Evolutionary conservation across 2,113 vertebrate genomes (phyloP).

Genomic region (Martes martes): DNA sequence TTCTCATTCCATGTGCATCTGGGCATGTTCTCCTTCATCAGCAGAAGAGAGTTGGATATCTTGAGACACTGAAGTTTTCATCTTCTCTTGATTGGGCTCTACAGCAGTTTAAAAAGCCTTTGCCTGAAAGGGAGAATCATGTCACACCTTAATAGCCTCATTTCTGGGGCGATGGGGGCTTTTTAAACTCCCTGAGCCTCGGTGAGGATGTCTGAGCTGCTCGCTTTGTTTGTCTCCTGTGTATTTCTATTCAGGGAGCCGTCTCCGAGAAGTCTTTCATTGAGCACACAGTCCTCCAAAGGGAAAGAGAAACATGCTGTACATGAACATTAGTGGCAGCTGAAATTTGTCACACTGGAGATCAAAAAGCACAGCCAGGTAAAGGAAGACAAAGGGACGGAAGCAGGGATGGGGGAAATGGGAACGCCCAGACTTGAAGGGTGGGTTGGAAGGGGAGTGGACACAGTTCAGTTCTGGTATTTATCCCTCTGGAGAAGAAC

Average conservation of each 20-base stretch:
- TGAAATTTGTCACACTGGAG: conserved; percentile 42
- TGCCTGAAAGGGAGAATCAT: conserved; percentile 74
- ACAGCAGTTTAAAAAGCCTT: conserved; percentile 68
- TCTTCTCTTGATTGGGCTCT: conserved; percentile 83
- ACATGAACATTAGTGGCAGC: conserved; percentile 57
- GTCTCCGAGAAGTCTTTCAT: conserved; percentile 6
- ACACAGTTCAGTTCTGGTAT: neutral
- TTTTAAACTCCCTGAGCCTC: neutral
- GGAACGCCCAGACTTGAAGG: too few relatives aligned
- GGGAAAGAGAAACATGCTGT: conserved; percentile 59
- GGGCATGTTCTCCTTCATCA: conserved; percentile 78
- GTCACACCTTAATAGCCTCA: conserved; percentile 66
- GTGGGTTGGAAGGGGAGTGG: neutral
- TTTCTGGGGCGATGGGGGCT: conserved; percentile 36
- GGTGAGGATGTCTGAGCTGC: conserved; percentile 8
- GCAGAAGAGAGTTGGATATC: conserved; percentile 73
- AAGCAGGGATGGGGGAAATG: accelerated
- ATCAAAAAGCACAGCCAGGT: conserved; percentile 23
- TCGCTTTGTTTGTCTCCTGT: conserved; percentile 39
- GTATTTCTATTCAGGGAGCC: conserved; percentile 59
- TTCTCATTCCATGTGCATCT: conserved; percentile 74
- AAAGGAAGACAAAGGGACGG: neutral
- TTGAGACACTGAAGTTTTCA: conserved; percentile 69
- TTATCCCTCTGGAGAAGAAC: neutral
- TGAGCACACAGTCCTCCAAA: neutral